Conservation (phyloP, 2,888 invertebrate species). For the Tortricodes alternella region DNA sequence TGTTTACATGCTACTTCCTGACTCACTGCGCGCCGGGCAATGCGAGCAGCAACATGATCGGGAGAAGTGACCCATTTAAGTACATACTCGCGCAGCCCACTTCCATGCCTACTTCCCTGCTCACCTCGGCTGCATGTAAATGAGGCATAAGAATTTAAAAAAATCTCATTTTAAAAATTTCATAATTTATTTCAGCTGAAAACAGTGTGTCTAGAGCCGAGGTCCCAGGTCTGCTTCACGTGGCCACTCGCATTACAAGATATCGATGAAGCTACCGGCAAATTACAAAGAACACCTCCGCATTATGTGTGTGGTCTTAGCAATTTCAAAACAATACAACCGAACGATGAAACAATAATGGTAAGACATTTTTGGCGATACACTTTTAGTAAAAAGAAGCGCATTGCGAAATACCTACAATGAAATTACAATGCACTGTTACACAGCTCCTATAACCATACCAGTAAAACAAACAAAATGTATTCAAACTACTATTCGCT, state of each 20-base stretch:
- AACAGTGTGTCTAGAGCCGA: constrained; percentile 52
- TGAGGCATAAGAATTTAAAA: too few species aligned
- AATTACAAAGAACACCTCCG: constrained; percentile 35
- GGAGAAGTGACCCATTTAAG: too few species aligned
- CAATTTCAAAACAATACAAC: constrained; percentile 38
- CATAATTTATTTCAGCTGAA: constrained; percentile 44
- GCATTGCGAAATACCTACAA: constrained; percentile 20
- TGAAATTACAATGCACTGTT: too few species aligned
- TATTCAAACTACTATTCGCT: too few species aligned
- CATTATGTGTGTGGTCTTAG: constrained; percentile 48
- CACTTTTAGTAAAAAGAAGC: constrained; percentile 3
- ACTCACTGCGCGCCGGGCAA: too few species aligned
- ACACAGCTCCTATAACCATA: too few species aligned
- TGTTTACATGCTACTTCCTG: too few species aligned
- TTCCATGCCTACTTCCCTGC: too few species aligned
- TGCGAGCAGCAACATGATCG: too few species aligned
- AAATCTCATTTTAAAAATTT: background rate
- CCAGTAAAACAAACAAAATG: too few species aligned
- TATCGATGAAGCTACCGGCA: constrained; percentile 32
- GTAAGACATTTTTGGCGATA: constrained; percentile 39
- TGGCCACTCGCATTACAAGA: constrained; percentile 44
- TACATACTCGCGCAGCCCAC: too few species aligned
- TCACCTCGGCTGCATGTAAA: too few species aligned
- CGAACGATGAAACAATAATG: constrained; percentile 37
- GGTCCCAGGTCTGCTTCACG: constrained; percentile 46